phyloP scores from a whole-genome alignment of 2,888 invertebrate species.

The Caradrina kadenii region DNA sequence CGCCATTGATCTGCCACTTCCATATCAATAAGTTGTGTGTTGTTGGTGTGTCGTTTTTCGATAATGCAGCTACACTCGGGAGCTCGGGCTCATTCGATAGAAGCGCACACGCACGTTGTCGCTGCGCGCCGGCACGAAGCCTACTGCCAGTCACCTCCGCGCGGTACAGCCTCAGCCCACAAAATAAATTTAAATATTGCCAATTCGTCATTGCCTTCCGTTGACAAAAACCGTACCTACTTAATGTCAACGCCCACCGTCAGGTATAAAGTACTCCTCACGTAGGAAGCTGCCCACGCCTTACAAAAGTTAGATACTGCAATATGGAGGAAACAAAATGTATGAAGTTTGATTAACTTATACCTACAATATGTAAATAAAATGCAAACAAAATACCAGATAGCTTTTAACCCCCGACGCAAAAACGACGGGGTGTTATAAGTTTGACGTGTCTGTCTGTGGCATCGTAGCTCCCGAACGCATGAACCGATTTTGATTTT shows the following conservation, averaged over 20 bases:
- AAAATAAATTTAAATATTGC: constrained; percentile 83
- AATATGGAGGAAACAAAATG: constrained; percentile 69
- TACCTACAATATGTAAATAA: neutral
- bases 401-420: no score
- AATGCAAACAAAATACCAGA: constrained; percentile 8
- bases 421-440: no score
- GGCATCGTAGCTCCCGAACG: no score
- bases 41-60: constrained; percentile 71
- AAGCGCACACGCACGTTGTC: constrained; percentile 77
- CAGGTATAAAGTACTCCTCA: constrained; percentile 75
- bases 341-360: constrained; percentile 37
- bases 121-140: constrained; percentile 79
- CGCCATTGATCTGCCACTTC: constrained; percentile 89
- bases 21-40: constrained; percentile 80
- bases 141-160: constrained; percentile 74
- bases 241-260: constrained; percentile 86
- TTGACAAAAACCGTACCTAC: constrained; percentile 85
- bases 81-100: constrained; percentile 73
- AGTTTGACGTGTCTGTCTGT: no score
- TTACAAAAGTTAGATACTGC: constrained; percentile 60
- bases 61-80: constrained; percentile 88
- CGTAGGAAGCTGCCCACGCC: constrained; percentile 81
- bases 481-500: no score
- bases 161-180: constrained; percentile 77
- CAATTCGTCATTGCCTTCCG: constrained; percentile 85